Evolutionary conservation across 2,113 vertebrate genomes (phyloP).

Genomic region (Urocynchramus pylzowi): DNA sequence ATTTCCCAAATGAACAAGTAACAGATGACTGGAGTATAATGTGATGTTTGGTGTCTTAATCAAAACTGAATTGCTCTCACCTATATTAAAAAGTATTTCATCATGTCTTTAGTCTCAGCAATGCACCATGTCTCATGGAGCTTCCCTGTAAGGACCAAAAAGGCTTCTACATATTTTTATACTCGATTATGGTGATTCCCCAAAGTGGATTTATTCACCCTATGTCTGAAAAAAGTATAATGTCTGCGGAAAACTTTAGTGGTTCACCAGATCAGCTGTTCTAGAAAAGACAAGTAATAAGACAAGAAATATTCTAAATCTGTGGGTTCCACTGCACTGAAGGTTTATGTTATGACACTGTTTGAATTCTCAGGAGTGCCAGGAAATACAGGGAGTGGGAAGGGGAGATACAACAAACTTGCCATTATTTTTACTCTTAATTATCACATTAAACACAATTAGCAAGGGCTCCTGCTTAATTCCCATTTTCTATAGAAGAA

Average conservation of each 20-base stretch:
- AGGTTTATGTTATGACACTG: background rate
- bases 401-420: background rate
- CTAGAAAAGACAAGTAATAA: background rate
- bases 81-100: background rate
- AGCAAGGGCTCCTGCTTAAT: background rate
- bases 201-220: background rate
- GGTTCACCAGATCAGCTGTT: background rate
- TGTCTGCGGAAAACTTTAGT: background rate
- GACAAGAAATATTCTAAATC: background rate
- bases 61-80: background rate
- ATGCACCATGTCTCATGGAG: background rate
- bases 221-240: background rate
- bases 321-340: background rate
- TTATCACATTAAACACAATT: background rate
- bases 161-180: background rate
- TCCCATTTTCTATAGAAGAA: background rate
- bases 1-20: background rate
- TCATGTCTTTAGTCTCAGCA: background rate
- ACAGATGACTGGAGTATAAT: background rate
- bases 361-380: background rate
- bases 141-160: background rate
- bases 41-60: background rate
- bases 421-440: background rate
- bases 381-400: background rate
- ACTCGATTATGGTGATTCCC: background rate